Percentiles rank a stretch among this genome's conserved stretches.
phyloP scores from a whole-genome alignment of 2,113 vertebrate species.

The Petromus typicus region DNA sequence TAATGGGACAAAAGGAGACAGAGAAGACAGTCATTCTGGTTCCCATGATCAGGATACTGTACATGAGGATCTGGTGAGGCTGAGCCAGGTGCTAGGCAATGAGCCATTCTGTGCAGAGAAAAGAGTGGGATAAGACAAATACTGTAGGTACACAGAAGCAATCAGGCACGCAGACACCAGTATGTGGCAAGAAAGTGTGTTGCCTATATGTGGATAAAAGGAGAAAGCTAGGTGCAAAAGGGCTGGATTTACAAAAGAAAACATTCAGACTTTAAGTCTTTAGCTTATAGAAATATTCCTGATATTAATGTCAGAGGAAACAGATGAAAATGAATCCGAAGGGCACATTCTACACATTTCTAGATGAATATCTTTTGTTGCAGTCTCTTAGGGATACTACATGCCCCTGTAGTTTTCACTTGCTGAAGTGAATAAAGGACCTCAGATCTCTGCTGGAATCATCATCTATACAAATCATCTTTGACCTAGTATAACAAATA shows the following conservation, averaged over 20 bases:
- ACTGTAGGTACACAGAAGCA: not conserved
- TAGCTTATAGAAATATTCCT: not conserved
- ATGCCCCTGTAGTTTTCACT: not conserved
- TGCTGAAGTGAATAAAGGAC: slow-evolving; percentile 1
- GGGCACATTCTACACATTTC: not conserved
- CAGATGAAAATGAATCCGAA: not conserved
- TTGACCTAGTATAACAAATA: not conserved
- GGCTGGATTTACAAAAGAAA: not conserved
- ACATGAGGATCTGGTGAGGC: not conserved
- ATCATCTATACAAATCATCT: not conserved
- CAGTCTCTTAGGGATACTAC: not conserved
- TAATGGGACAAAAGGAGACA: not conserved
- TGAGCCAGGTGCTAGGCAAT: not conserved
- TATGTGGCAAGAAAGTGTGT: not conserved
- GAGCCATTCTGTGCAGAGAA: not conserved
- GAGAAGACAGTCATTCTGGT: not conserved
- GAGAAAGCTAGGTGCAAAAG: not conserved
- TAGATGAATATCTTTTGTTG: not conserved
- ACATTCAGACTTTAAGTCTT: not conserved
- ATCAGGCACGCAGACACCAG: not conserved
- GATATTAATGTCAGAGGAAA: not conserved
- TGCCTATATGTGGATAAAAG: not conserved
- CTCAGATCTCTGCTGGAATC: not conserved
- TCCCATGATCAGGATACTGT: not conserved
- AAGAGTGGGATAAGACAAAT: not conserved